Conservation (phyloP, 2,797 vertebrate species). For the Intellagama lesueurii region DNA sequence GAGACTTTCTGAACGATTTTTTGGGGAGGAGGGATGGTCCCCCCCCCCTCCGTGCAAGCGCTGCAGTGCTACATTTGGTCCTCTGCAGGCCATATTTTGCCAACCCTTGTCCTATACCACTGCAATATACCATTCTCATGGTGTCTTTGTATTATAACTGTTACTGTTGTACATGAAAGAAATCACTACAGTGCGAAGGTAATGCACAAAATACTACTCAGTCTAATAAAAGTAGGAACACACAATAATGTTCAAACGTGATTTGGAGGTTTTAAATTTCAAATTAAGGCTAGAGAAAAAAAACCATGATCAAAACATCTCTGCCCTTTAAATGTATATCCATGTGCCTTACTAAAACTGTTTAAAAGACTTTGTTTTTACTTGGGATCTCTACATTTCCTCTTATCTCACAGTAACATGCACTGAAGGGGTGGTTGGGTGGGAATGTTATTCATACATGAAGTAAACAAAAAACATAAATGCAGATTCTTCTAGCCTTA, state of each 20-base stretch:
- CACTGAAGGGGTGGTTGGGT: slow-evolving; percentile 56
- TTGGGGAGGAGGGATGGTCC: too few species aligned
- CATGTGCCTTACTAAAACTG: slow-evolving; percentile 67
- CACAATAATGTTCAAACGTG: neutral
- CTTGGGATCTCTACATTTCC: slow-evolving; percentile 66
- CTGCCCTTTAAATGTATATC: slow-evolving; percentile 41
- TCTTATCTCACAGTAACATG: slow-evolving; percentile 65
- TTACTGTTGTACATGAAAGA: neutral
- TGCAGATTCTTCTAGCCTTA: slow-evolving; percentile 66
- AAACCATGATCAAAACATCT: slow-evolving; percentile 16
- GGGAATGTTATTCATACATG: slow-evolving; percentile 64
- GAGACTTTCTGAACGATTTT: too few species aligned
- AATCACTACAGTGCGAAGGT: neutral
- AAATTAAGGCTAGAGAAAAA: slow-evolving; percentile 39
- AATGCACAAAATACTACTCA: neutral
- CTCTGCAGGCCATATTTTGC: too few species aligned
- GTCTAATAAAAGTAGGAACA: neutral
- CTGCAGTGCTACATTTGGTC: too few species aligned
- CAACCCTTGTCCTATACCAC: too few species aligned
- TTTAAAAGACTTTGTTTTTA: slow-evolving; percentile 62
- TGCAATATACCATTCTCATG: neutral
- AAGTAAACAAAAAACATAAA: slow-evolving; percentile 71
- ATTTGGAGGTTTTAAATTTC: neutral
- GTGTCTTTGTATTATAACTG: neutral
- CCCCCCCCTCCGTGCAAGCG: too few species aligned